These are phyloP conservation scores for Antheraea assamensis DNA, from an alignment of 2,888 invertebrate species.

Conservation along the genomic window DNA sequence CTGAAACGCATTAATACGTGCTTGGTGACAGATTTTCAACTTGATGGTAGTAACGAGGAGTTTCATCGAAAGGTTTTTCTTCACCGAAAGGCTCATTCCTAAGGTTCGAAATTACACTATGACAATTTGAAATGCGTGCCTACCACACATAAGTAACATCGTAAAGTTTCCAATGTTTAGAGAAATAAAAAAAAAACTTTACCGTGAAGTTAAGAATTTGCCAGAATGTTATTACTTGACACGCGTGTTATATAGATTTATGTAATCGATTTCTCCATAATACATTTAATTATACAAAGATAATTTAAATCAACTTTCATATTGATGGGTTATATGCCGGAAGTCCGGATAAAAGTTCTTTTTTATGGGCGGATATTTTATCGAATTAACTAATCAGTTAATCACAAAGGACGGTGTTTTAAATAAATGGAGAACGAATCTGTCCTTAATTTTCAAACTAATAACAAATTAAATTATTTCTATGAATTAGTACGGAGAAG, in stretches of 20 bases:
- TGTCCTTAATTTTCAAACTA: no score
- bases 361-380: neutral
- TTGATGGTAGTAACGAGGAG: no score
- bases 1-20: no score
- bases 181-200: neutral
- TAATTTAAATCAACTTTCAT: neutral
- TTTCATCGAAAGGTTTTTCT: no score
- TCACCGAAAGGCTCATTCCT: no score
- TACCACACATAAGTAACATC: neutral
- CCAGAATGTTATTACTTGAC: neutral
- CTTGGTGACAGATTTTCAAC: no score
- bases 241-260: neutral
- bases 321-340: neutral
- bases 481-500: neutral
- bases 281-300: neutral
- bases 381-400: no score
- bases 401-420: no score
- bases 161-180: neutral
- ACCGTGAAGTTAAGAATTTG: neutral
- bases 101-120: no score
- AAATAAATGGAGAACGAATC: no score
- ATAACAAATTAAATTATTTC: neutral
- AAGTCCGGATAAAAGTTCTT: neutral
- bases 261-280: neutral
- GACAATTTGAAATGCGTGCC: no score